phyloP scores from a whole-genome alignment of 2,888 invertebrate genomes.

The Rhabditophanes sp. region DNA sequence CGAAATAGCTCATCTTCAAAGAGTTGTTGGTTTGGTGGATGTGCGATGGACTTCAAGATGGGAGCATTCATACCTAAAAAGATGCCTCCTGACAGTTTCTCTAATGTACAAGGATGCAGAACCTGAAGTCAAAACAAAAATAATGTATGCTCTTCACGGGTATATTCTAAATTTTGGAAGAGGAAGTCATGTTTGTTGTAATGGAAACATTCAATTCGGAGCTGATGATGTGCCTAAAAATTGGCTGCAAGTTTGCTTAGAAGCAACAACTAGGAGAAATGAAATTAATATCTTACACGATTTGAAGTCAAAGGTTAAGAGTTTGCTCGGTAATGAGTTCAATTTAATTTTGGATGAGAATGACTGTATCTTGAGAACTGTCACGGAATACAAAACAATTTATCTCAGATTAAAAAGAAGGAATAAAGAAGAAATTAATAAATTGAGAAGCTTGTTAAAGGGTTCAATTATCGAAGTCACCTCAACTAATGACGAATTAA shows the following conservation, averaged over 20 bases:
- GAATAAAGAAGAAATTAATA: constrained; percentile 4
- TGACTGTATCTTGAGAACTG: constrained; percentile 1
- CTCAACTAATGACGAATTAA: constrained; percentile 30
- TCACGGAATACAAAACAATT: background rate
- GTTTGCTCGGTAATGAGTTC: constrained; percentile 17
- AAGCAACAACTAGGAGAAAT: no score
- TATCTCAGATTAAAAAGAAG: constrained; percentile 2
- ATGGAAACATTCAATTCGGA: constrained; percentile 39
- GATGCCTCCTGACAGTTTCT: constrained; percentile 28
- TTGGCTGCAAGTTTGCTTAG: constrained; percentile 27
- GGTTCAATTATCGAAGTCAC: constrained; percentile 10
- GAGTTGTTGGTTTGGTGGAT: no score
- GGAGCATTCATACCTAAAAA: constrained; percentile 36
- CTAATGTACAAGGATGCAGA: constrained; percentile 21
- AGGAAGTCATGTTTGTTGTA: constrained; percentile 36
- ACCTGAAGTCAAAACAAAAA: constrained; percentile 10
- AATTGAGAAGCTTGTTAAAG: constrained; percentile 4
- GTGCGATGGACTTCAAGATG: no score
- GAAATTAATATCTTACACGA: constrained; percentile 20
- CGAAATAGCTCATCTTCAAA: no score
- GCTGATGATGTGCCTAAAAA: constrained; percentile 39
- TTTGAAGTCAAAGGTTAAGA: constrained; percentile 21
- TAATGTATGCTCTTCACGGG: constrained; percentile 11
- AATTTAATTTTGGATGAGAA: constrained; percentile 2
- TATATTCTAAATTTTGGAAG: constrained; percentile 29